These are phyloP conservation scores for Mus minutoides DNA, from an alignment of 2,797 vertebrate genomes.

Conservation along the genomic window DNA sequence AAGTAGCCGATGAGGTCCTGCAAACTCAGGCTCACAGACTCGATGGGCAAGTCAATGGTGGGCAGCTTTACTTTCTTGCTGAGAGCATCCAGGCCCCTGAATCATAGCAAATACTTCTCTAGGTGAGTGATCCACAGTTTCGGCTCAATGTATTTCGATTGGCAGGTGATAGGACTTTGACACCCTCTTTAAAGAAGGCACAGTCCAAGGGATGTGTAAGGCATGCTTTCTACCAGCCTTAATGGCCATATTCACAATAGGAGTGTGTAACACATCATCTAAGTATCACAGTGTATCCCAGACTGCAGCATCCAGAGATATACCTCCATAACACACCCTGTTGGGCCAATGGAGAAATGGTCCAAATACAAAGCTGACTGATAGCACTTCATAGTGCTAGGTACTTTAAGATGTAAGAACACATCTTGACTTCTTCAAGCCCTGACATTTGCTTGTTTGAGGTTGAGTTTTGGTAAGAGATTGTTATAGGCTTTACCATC, in stretches of 20 bases:
- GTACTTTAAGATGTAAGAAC: not conserved
- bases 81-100: conserved; percentile 94
- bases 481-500: not conserved
- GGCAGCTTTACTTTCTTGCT: conserved; percentile 92
- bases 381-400: not conserved
- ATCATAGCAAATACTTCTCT: conserved; percentile 54
- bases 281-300: not conserved
- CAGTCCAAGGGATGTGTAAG: not conserved
- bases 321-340: not conserved
- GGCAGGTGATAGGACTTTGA: not conserved
- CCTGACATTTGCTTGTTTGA: not conserved
- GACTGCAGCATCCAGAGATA: not conserved
- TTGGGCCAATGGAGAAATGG: not conserved
- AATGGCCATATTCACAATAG: not conserved
- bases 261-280: not conserved
- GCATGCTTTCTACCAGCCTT: not conserved
- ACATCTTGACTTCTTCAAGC: not conserved
- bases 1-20: conserved; percentile 97
- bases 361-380: not conserved
- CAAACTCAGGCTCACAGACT: conserved; percentile 95
- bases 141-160: not conserved
- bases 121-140: not conserved
- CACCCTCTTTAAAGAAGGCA: not conserved
- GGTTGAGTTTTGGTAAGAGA: not conserved
- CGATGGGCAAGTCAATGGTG: conserved; percentile 92